These are phyloP conservation scores for Metallyticus violacea DNA, from an alignment of 2,888 invertebrate species.

Conservation along the genomic window DNA sequence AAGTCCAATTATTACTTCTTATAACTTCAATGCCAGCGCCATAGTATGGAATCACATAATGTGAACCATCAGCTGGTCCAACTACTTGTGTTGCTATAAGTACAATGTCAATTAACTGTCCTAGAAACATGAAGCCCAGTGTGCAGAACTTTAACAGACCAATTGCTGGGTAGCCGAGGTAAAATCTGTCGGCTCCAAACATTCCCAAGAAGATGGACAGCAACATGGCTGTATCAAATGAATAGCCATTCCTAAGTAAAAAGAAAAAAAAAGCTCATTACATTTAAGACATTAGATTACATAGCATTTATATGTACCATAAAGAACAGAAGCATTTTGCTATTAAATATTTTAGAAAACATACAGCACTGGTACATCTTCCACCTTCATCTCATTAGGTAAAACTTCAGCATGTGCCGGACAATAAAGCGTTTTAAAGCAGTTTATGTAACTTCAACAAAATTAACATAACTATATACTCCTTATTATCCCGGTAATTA, in stretches of 20 bases:
- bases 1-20: conserved; percentile 80
- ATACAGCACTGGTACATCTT: too few relatives aligned
- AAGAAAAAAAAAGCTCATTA: conserved; percentile 18
- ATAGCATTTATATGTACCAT: too few relatives aligned
- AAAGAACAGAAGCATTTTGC: too few relatives aligned
- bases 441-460: too few relatives aligned
- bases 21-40: conserved; percentile 83
- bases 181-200: conserved; percentile 97
- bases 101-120: conserved; percentile 92
- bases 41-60: conserved; percentile 90
- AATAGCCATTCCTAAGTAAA: conserved; percentile 82
- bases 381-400: too few relatives aligned
- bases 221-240: conserved; percentile 85
- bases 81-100: conserved; percentile 93
- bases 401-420: too few relatives aligned
- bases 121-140: conserved; percentile 92
- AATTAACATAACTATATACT: too few relatives aligned
- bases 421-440: too few relatives aligned
- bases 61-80: conserved; percentile 91
- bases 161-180: conserved; percentile 96
- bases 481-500: too few relatives aligned
- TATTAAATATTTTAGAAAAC: too few relatives aligned
- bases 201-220: conserved; percentile 96
- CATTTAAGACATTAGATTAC: too few relatives aligned
- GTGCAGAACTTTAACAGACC: conserved; percentile 94